A percentile compares a stretch with the other conserved stretches of the same genome.
phyloP scores from a whole-genome alignment of 1,140 invertebrate genomes.

The Heliconius hewitsoni region DNA sequence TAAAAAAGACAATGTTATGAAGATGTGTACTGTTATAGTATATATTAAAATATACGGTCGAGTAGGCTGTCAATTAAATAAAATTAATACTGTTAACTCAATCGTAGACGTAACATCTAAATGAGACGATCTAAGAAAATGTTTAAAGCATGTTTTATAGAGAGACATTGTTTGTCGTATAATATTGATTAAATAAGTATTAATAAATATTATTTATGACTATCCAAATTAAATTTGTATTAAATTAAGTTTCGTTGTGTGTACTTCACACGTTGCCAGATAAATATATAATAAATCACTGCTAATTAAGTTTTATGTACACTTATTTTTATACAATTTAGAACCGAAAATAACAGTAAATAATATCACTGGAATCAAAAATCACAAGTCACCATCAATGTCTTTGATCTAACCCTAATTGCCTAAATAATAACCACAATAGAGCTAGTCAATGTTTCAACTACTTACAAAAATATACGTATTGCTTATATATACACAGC shows the following conservation, averaged over 20 bases:
- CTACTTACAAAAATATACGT: background rate
- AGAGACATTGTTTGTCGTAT: background rate
- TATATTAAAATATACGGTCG: background rate
- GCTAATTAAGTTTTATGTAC: constrained; percentile 1
- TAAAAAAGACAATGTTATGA: background rate
- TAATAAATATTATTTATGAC: background rate
- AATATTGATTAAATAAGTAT: background rate
- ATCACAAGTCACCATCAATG: background rate
- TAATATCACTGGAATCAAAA: constrained; percentile 8
- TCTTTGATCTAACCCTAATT: background rate
- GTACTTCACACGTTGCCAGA: background rate
- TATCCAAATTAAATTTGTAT: constrained; percentile 2
- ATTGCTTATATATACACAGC: background rate
- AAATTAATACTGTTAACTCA: background rate
- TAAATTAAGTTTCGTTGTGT: background rate
- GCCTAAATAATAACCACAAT: background rate
- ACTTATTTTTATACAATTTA: constrained; percentile 5
- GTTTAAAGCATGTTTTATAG: background rate
- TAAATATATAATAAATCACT: background rate
- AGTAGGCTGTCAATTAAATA: background rate
- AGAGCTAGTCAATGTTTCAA: background rate
- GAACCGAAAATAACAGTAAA: background rate
- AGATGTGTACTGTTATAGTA: background rate
- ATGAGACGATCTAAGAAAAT: background rate
- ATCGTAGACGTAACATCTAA: background rate